A percentile compares a stretch with the other conserved stretches of the same genome.
Evolutionary conservation across 2,113 vertebrate genomes (phyloP).

Genomic region (Corythornis madagascariensis): DNA sequence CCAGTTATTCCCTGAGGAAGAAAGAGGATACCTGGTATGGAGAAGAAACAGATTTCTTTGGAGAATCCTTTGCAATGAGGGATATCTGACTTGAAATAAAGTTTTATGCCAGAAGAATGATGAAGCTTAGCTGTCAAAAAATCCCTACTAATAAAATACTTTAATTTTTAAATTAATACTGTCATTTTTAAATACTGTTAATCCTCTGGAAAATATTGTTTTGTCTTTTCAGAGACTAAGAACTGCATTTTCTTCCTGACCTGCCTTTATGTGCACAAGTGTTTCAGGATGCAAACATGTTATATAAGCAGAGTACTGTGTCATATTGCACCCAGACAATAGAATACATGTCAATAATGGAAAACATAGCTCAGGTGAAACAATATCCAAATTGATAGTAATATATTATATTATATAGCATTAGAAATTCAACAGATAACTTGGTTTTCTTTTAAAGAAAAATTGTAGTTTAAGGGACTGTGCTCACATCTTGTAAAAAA

Average conservation of each 20-base stretch:
- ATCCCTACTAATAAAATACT: not conserved
- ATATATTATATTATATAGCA: not conserved
- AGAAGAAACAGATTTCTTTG: not conserved
- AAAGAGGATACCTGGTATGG: not conserved
- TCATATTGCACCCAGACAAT: not conserved
- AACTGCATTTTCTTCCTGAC: not conserved
- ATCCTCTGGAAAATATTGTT: not conserved
- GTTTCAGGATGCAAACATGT: not conserved
- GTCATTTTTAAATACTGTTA: not conserved
- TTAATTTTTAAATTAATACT: too few relatives aligned
- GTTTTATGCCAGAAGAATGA: not conserved
- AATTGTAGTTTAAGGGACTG: not conserved
- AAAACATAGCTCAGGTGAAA: not conserved
- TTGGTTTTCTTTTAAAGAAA: not conserved
- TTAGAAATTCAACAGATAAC: not conserved
- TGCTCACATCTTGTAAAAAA: not conserved
- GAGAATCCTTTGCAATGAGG: not conserved
- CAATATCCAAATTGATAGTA: not conserved
- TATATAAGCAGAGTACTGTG: not conserved
- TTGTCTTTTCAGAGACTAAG: not conserved
- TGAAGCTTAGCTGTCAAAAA: not conserved
- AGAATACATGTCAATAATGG: rapidly evolving
- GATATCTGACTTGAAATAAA: not conserved
- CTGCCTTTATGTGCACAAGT: not conserved
- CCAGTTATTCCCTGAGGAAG: not conserved